Base-by-base conservation (phyloP, 1,140 invertebrate genomes). In the Cyclargus thomasi region DNA sequence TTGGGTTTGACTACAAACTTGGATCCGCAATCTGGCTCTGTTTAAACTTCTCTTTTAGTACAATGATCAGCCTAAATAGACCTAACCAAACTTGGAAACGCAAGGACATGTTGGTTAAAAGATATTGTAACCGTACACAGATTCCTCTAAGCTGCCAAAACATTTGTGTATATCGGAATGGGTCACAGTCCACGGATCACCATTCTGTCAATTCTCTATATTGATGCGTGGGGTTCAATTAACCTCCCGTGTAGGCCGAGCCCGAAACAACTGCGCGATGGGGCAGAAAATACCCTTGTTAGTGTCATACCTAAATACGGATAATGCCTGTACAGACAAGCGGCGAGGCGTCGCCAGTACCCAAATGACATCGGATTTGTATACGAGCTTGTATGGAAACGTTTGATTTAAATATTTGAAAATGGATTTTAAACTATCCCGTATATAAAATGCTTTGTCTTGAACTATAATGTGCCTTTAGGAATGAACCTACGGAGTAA, bases 211-310 rank as follows among this genome's bases (percentile, higher is more conserved):
- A 47, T 53, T 64, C 65, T n/a, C 69, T 69, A 74, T 70, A 77
- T 79, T 70, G 77, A 73, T 65, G 21, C 22, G 29, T 23, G 71
- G 67, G 67, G 68, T 77, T 67, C 73, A 79, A 81, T 81, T 79
- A 79, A 76, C 77, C 73, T 71, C 35, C 65, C 68, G 67, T 65
- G 69, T 70, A 35, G 63, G 16, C n/a, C 17, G 65, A 62, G 64
- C 57, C 63, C 66, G 39, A 70, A 73, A 70, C 55, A 70, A 53
- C 70, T 68, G 62, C 59, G 63, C 77, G 74, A 74, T 74, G 73
- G 74, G 71, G 74, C 73, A 77, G 77, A 81, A 79, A 79, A 80
- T 74, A 72, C 70, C 81, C 81, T 80, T 80, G 79, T 83, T 81
- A 83, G 74, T 76, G 79, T 83, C 81, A 80, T 69, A 71, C 75